phyloP scores from a whole-genome alignment of 1,140 invertebrate genomes.

The Linepithema humile region DNA sequence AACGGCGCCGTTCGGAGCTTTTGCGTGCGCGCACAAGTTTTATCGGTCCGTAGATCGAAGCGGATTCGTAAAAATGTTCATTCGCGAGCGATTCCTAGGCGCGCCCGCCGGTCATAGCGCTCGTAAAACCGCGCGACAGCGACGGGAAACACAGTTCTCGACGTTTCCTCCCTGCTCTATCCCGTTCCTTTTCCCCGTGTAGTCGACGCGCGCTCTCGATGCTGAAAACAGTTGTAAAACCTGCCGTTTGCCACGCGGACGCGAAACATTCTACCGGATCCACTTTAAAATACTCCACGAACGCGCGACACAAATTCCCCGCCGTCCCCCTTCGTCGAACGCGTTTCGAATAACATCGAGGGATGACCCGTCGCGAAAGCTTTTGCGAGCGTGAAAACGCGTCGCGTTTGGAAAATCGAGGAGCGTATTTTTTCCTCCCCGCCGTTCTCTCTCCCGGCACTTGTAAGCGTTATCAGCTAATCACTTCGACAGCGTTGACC shows the following conservation, averaged over 20 bases:
- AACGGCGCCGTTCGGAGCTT: neutral
- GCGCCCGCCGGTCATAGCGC: constrained; percentile 11
- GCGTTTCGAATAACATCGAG: constrained; percentile 36
- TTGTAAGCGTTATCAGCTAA: constrained; percentile 37
- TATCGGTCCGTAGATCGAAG: constrained; percentile 2
- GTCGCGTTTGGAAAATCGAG: constrained; percentile 30
- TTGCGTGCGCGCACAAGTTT: neutral
- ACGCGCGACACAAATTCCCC: neutral
- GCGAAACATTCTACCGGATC: constrained; percentile 52
- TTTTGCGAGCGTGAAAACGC: constrained; percentile 31
- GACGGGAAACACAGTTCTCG: constrained; percentile 14
- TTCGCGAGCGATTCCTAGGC: constrained; percentile 38
- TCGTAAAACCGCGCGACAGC: constrained; percentile 50
- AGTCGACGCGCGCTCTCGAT: constrained; percentile 24
- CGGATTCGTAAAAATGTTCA: constrained; percentile 36
- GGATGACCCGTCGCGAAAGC: constrained; percentile 22
- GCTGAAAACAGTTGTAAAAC: constrained; percentile 54
- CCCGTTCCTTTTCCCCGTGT: constrained; percentile 20
- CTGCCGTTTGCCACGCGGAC: constrained; percentile 44
- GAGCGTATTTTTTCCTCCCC: neutral
- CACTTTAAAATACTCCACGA: constrained; percentile 55
- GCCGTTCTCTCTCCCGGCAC: neutral
- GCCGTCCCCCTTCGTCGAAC: no score
- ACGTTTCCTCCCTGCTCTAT: constrained; percentile 39
- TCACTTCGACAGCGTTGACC: constrained; percentile 3